Base-by-base conservation (phyloP, 2,797 vertebrate species). In the Notamacropus eugenii region DNA sequence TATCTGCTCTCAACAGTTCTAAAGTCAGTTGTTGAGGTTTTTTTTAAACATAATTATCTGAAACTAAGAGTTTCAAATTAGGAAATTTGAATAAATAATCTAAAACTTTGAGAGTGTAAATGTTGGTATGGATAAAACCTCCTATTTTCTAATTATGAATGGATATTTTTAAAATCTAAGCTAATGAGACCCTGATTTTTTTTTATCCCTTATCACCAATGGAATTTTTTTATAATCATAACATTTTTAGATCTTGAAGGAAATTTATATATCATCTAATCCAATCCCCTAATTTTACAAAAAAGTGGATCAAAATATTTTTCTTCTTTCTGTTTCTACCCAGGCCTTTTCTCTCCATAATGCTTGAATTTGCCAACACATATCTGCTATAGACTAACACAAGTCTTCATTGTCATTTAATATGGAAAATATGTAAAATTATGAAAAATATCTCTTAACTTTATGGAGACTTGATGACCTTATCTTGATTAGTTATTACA, bases 71-170 rank as follows among this genome's bases (percentile, higher is more conserved):
- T 27, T 93, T 92, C 9, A 55, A 90, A 95, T 93, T 46, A 55
- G 0, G 40, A 87, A 0, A 93, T 16, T 92, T 52, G 92, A 94
- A 91, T 94, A 96, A 93, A 34, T 31, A 59, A 95, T 90, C 93
- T 58, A 29, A 40, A 57, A 95, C 6, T 40, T 54, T 91, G 28
- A 87, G 6, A 24, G 2, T 54, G 67, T 28, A 93, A 91, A 62
- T 93, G 31, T 57, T n/a, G 62, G 58, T 28, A 19, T 91, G 6
- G 1, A 31, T 87, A 13, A 57, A 67, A 40, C n/a, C 91, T 93
- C 90, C 28, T 94, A 29, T 19, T 93, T 12, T 93, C 91, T 62
- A 57, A 10, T 46, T 82, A 94, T 40, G 91, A 3, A 5, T 55
- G 22, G 28, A 2, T 93, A n/a, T 5, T 46, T 87, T 87, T 50